A percentile compares a stretch with the other conserved stretches of the same genome.
phyloP scores from a whole-genome alignment of 1,140 invertebrate species.

The Heliconius himera region DNA sequence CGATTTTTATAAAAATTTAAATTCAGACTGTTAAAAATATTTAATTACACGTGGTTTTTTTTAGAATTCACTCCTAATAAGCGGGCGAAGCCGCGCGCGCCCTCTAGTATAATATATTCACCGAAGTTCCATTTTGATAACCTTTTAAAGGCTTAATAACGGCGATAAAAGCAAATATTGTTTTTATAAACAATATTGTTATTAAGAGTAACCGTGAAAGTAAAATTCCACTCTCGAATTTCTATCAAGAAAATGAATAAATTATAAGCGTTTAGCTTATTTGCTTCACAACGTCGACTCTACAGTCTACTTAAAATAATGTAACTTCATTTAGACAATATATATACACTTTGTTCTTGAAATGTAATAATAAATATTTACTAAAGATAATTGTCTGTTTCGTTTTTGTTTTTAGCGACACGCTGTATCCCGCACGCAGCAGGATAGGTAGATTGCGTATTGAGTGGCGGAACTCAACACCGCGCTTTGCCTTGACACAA shows the following conservation, averaged over 20 bases:
- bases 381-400: neutral
- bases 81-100: too few species aligned
- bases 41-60: too few species aligned
- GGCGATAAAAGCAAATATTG: conserved; percentile 1
- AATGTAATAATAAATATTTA: neutral
- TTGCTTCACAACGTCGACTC: neutral
- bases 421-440: too few species aligned
- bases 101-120: neutral
- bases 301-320: neutral
- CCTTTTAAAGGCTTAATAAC: conserved; percentile 14
- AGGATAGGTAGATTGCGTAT: too few species aligned
- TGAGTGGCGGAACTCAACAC: too few species aligned
- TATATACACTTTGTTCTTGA: neutral
- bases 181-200: conserved; percentile 4
- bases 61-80: too few species aligned
- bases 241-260: conserved; percentile 7
- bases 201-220: neutral
- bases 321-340: neutral
- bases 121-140: neutral
- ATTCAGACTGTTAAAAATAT: too few species aligned
- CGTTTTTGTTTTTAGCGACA: too few species aligned
- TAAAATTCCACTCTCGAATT: neutral
- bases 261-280: neutral
- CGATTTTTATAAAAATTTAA: too few species aligned
- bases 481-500: too few species aligned